A percentile compares a stretch with the other conserved stretches of the same genome.
phyloP scores from a whole-genome alignment of 2,113 vertebrate species.

The Gnathonemus echidnorhynchus region DNA sequence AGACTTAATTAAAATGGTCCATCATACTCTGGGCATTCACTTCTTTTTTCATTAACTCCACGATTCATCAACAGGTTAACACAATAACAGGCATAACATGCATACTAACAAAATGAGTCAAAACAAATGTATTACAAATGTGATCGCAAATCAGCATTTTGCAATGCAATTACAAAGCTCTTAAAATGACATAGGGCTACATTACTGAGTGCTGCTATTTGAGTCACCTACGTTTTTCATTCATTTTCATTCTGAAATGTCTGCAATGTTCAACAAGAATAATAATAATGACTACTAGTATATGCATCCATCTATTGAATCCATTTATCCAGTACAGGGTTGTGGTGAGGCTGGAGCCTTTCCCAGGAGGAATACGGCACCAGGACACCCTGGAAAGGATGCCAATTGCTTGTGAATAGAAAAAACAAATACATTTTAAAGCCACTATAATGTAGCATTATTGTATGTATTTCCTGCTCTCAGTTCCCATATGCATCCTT shows the following conservation, averaged over 20 bases:
- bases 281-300: background rate
- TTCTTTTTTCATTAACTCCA: background rate
- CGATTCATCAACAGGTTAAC: background rate
- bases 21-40: background rate
- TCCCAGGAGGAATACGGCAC: background rate
- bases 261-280: background rate
- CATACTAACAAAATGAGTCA: background rate
- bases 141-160: background rate
- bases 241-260: background rate
- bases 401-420: background rate
- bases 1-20: background rate
- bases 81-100: background rate
- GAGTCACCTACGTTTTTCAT: background rate
- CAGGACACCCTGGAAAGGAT: background rate
- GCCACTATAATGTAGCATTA: background rate
- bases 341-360: background rate
- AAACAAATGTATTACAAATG: background rate
- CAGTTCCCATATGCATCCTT: background rate
- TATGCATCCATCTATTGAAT: background rate
- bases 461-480: background rate
- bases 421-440: background rate
- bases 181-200: background rate
- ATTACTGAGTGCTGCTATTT: background rate
- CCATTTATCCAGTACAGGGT: background rate
- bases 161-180: background rate